Conservation (phyloP, 2,113 vertebrate species). For the Cheirogaleus medius region DNA sequence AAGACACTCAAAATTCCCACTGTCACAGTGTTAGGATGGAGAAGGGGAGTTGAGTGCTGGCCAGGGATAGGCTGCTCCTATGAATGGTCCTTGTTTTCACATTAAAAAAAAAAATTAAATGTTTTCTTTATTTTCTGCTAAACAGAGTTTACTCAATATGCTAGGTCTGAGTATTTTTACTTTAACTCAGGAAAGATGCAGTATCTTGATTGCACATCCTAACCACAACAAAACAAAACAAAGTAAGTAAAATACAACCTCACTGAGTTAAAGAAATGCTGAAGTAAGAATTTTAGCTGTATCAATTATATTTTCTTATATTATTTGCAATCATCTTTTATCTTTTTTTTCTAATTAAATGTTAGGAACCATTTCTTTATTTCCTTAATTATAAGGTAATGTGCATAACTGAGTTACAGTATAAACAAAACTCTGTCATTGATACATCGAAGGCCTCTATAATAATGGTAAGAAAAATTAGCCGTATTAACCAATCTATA, state of each 20-base stretch:
- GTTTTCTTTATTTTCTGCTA: not conserved
- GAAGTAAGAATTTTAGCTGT: not conserved
- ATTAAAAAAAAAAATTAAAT: not conserved
- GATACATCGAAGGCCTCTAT: not conserved
- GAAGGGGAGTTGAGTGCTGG: not conserved
- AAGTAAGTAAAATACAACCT: not conserved
- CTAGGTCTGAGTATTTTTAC: not conserved
- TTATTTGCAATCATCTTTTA: not conserved
- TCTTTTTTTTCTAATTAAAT: not conserved
- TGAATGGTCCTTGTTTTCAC: not conserved
- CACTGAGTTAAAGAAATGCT: not conserved
- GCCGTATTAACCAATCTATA: not conserved
- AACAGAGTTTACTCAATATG: not conserved
- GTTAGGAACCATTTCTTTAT: not conserved
- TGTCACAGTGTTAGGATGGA: not conserved
- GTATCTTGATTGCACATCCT: not conserved
- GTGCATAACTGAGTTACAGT: not conserved
- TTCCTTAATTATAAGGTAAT: not conserved
- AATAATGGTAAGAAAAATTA: not conserved
- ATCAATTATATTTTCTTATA: not conserved
- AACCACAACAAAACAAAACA: not conserved
- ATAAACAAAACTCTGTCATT: not conserved
- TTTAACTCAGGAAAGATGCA: not conserved
- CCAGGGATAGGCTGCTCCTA: not conserved
- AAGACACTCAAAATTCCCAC: too few relatives aligned